These are phyloP conservation scores for Parazoanthus atlanticus DNA, from an alignment of 92 coral and sea anemone genomes.

Conservation along the genomic window DNA sequence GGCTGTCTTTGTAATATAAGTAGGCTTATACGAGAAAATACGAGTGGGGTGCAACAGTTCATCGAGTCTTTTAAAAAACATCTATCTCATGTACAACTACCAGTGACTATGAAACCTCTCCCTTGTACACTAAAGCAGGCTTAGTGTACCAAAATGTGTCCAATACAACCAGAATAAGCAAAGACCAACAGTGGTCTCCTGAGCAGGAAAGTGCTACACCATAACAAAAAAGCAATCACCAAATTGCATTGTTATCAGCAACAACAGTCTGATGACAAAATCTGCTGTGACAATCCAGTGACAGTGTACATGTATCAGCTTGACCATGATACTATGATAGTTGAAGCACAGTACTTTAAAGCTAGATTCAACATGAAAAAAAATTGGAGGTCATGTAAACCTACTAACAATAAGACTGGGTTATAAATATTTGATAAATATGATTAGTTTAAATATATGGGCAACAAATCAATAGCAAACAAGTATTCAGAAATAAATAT, in stretches of 20 bases:
- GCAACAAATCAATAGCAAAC: too few species aligned
- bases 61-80: neutral
- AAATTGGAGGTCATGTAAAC: neutral
- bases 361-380: neutral
- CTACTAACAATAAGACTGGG: neutral
- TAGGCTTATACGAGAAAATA: slow-evolving; percentile 7
- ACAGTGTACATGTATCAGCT: neutral
- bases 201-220: slow-evolving; percentile 3
- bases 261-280: neutral
- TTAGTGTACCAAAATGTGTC: neutral
- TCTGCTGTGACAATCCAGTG: neutral
- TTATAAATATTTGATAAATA: too few species aligned
- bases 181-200: neutral
- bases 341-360: neutral
- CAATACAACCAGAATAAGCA: neutral
- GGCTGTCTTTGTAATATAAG: too few species aligned
- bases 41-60: slow-evolving; percentile 25
- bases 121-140: slow-evolving; percentile 17
- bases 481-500: neutral
- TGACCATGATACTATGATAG: neutral
- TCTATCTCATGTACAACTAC: neutral
- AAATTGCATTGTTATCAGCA: neutral
- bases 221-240: neutral
- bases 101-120: slow-evolving; percentile 18
- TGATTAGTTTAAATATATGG: too few species aligned